These are phyloP conservation scores for Sminthurides aquaticus DNA, from an alignment of 2,888 invertebrate genomes.

Conservation along the genomic window DNA sequence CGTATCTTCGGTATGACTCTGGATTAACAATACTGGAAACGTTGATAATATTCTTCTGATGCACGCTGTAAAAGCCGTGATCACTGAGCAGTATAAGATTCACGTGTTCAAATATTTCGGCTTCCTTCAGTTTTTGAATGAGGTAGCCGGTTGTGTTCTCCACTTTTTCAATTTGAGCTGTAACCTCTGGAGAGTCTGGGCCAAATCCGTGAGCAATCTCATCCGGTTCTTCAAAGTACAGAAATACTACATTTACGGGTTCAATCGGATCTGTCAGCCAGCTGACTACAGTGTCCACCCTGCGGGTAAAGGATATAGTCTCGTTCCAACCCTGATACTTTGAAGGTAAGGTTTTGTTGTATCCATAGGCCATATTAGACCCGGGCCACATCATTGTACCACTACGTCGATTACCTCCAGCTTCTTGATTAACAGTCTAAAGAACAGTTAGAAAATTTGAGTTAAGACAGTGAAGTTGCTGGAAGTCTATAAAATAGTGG, in stretches of 20 bases:
- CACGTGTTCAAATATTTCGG: conserved; percentile 51
- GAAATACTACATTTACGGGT: conserved; percentile 61
- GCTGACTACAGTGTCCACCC: conserved; percentile 55
- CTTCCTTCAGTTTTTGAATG: conserved; percentile 51
- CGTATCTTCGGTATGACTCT: conserved; percentile 51
- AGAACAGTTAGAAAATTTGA: conserved; percentile 42
- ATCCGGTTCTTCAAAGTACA: conserved; percentile 67
- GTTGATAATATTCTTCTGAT: conserved; percentile 53
- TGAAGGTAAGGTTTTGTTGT: conserved; percentile 50
- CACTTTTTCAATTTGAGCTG: conserved; percentile 31
- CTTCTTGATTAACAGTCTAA: conserved; percentile 55
- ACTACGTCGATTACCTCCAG: conserved; percentile 52
- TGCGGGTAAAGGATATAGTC: conserved; percentile 44
- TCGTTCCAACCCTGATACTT: conserved; percentile 45
- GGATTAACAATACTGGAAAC: conserved; percentile 51
- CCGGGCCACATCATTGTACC: conserved; percentile 69
- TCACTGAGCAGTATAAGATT: conserved; percentile 65
- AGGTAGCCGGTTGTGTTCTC: conserved; percentile 53
- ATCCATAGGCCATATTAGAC: conserved; percentile 50
- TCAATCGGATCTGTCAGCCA: conserved; percentile 55
- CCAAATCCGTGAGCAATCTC: conserved; percentile 56
- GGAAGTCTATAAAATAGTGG: neutral
- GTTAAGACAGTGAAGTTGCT: too few relatives aligned
- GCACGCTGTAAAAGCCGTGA: conserved; percentile 62
- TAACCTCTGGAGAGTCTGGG: conserved; percentile 50